Evolutionary conservation across 1,140 invertebrate genomes (phyloP).

Genomic region (Stenopsyche tienmushanensis): DNA sequence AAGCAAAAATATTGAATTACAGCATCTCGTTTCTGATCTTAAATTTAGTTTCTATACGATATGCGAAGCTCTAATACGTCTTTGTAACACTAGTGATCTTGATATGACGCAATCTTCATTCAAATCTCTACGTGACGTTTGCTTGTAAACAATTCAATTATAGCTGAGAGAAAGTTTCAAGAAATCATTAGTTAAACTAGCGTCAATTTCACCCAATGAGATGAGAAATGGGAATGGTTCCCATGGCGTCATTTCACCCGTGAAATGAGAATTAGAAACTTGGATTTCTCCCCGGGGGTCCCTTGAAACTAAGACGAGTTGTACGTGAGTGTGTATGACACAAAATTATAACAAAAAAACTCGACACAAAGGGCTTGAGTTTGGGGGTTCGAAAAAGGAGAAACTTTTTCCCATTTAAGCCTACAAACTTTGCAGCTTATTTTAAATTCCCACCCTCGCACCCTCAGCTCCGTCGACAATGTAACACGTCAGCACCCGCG

Average conservation of each 20-base stretch:
- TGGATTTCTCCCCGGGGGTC: constrained; percentile 5
- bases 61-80: no score
- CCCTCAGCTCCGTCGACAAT: not conserved
- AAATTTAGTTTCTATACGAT: no score
- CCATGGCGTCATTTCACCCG: constrained; percentile 14
- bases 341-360: constrained; percentile 25
- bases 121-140: no score
- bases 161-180: not conserved
- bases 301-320: constrained; percentile 6
- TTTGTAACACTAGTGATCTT: no score
- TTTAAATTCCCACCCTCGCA: constrained; percentile 21
- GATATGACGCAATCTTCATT: no score
- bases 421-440: constrained; percentile 21
- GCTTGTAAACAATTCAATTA: not conserved
- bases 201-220: constrained; percentile 21
- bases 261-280: constrained; percentile 30
- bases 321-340: constrained; percentile 29
- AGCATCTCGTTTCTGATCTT: no score
- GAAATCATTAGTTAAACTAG: constrained; percentile 20
- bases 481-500: constrained; percentile 9
- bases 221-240: constrained; percentile 19
- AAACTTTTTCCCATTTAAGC: constrained; percentile 30
- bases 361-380: not conserved
- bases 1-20: no score
- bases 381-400: not conserved